A percentile compares a stretch with the other conserved stretches of the same genome.
Evolutionary conservation across 2,113 vertebrate genomes (phyloP).

Genomic region (Gymnocephalus cernua): DNA sequence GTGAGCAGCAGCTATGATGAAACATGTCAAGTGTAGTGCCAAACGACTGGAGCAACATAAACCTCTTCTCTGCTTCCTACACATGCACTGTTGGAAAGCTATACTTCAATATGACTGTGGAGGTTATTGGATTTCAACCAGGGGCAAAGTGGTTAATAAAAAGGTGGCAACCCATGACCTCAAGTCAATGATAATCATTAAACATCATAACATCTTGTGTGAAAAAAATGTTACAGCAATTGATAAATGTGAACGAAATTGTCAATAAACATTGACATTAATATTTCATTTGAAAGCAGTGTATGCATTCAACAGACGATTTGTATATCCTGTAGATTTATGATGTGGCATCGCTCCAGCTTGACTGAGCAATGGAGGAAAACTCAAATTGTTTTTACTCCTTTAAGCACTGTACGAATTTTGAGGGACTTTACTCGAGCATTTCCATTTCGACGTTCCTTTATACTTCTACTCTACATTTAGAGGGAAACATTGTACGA

Average conservation of each 20-base stretch:
- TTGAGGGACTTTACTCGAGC: neutral
- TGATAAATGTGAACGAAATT: constrained; percentile 11
- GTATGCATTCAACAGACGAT: neutral
- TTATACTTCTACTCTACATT: neutral
- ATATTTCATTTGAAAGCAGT: neutral
- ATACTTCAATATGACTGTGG: constrained; percentile 30
- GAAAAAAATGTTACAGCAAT: neutral
- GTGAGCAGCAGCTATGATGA: constrained; percentile 35
- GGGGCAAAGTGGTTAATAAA: constrained; percentile 23
- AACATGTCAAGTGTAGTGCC: constrained; percentile 48
- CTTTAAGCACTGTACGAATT: neutral
- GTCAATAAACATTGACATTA: constrained; percentile 20
- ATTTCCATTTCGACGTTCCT: neutral
- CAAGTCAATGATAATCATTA: constrained; percentile 5
- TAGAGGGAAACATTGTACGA: neutral
- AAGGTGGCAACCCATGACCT: constrained; percentile 22
- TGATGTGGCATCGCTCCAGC: neutral
- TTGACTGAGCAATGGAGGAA: neutral
- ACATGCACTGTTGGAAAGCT: constrained; percentile 19
- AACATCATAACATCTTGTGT: neutral
- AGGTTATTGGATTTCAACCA: constrained; percentile 34
- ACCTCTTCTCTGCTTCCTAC: constrained; percentile 33
- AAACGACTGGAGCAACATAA: constrained; percentile 24
- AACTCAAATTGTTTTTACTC: neutral
- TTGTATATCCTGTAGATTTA: neutral